Evolutionary conservation across 2,888 invertebrate species (phyloP), one percentile per base, ranked within the genome.

Genomic region (Antheraea assamensis): DNA sequence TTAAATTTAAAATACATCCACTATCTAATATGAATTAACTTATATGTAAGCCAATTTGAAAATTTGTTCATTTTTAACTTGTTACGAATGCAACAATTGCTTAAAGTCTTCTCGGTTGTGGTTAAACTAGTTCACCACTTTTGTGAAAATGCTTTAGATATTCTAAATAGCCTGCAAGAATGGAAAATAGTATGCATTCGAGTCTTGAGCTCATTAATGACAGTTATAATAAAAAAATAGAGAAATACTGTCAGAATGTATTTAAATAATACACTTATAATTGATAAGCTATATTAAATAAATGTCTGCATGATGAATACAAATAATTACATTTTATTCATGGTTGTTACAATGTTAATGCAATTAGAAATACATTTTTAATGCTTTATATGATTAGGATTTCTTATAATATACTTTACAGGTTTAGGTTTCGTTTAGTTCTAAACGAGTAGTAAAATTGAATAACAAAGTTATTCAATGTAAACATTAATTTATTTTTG

Each of bases 261-360:
- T 21, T 13, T 52, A n/a, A 42, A 42, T 42, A 42, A 42, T 7
- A 42, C 10, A 42, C 17, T 27, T 13, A n/a, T 30, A 27, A 30
- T 64, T 27, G 30, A 30, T 64, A 64, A 61, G 24, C 27, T 2
- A 10, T 61, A 0, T 7, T 61, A 61, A 58, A 1, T 17, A 13
- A 30, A 64, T 64, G 7, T 30, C 15, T 64, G 61, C 61, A 64
- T 64, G 61, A 64, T 64, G 61, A 64, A 64, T 30, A 64, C 30
- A 64, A 30, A 58, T 58, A 58, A 64, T 64, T 64, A 30, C 30
- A 7, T 64, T 30, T 64, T 64, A 30, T 64, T 64, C 61, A 19
- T 30, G 61, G 27, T 64, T 64, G 1, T 30, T 64, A 64, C 61
- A 30, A 30, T 64, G 17, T 64, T 64, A 64, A 64, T 64, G 61